phyloP scores from a whole-genome alignment of 1,140 invertebrate species.

The Euura lappo region DNA sequence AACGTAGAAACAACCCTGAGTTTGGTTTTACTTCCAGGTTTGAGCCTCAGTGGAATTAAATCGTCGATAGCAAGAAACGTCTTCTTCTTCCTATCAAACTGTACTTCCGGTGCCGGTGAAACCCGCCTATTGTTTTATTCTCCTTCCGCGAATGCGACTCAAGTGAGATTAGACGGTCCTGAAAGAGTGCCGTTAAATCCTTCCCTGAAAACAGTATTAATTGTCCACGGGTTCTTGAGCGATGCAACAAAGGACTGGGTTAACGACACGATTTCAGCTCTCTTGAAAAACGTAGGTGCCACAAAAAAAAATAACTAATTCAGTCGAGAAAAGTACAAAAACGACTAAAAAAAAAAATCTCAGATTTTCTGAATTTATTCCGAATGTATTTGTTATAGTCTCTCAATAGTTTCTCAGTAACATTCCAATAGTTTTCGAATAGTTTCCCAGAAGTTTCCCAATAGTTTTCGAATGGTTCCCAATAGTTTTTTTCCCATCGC shows the following conservation, averaged over 20 bases:
- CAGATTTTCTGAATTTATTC: too few relatives aligned
- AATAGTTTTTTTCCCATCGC: too few relatives aligned
- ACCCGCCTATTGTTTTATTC: background rate
- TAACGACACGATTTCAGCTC: conserved; percentile 7
- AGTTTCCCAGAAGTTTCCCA: background rate
- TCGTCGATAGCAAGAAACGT: too few relatives aligned
- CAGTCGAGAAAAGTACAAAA: background rate
- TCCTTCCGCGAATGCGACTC: background rate
- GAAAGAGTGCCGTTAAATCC: background rate
- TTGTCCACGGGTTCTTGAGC: conserved; percentile 8
- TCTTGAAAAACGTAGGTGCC: background rate
- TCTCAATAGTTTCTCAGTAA: too few relatives aligned
- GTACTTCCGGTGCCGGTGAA: background rate
- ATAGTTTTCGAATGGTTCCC: background rate
- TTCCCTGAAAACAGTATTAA: background rate
- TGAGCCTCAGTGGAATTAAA: too few relatives aligned
- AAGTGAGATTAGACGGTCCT: background rate
- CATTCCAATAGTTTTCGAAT: too few relatives aligned
- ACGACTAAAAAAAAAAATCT: too few relatives aligned
- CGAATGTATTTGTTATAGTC: too few relatives aligned
- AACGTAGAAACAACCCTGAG: too few relatives aligned
- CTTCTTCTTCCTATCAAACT: background rate
- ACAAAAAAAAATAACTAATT: background rate
- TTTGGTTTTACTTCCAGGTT: too few relatives aligned
- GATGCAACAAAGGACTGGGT: conserved; percentile 7